Evolutionary conservation across 1,140 invertebrate species (phyloP), one percentile per base, ranked within the genome.

Genomic region (Macrosteles quadrilineatus): DNA sequence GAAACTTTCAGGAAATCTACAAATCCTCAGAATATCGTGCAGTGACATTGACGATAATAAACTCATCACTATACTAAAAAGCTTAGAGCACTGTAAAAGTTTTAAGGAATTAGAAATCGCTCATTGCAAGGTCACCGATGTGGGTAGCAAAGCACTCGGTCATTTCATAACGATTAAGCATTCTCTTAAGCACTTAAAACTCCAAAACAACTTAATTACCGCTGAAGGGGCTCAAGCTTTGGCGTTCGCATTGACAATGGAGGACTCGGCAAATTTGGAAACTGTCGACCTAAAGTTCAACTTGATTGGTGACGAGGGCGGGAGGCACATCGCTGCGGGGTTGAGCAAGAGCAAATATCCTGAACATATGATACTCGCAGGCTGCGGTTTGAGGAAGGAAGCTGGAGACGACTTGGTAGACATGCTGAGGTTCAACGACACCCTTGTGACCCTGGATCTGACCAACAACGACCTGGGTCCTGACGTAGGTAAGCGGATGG

Each of bases 381-480:
- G 75, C 1, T 78, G 77, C 67, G 64, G 73, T 17, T 77, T 80
- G 50, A 73, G 74, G 23, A 74, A 77, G 40, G 73, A 75, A 19
- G 77, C 77, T 1, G 73, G 75, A 0, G 53, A 75, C 9, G 74
- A 77, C 40, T 40, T 80, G 4, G 76, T 74, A 1, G 69, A 76
- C 40, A 75, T 78, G 71, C 55, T 81, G n/a, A 74, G 74, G 40
- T 43, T 80, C 2, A 80, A 80, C 55, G 71, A 55, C 12, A 68
- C 72, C 31, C 55, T 81, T 2, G 74, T 74, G 45, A 70, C 59
- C 14, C 32, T 81, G 29, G 78, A 81, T 74, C 70, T 81, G 19
- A 79, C 78, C 29, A 77, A 75, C 57, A 81, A 81, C 70, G 76
- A 76, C 73, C 75, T 81, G 67, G 75, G 73, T 12, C 75, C 76